These are phyloP conservation scores for Nymphalis io DNA, from an alignment of 1,140 invertebrate genomes.

Conservation along the genomic window DNA sequence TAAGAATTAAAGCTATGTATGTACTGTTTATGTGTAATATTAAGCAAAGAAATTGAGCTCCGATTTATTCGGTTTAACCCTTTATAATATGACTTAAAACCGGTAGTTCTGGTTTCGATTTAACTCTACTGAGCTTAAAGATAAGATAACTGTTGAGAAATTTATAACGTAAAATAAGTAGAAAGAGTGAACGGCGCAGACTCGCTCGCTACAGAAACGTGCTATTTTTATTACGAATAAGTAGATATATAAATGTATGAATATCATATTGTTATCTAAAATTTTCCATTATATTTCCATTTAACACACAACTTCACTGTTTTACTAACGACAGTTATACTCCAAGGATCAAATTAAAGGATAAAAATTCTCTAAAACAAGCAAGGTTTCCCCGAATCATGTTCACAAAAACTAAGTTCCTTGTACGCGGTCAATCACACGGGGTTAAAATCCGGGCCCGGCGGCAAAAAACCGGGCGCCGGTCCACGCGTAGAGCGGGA, in stretches of 20 bases:
- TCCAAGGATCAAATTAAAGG: background rate
- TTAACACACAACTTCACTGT: background rate
- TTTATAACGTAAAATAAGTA: slow-evolving; percentile 20
- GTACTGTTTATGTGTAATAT: slow-evolving; percentile 7
- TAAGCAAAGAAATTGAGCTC: slow-evolving; percentile 17
- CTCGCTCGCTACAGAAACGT: background rate
- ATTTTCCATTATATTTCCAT: background rate
- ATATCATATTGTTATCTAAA: background rate
- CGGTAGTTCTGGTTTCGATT: slow-evolving; percentile 32
- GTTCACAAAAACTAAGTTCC: slow-evolving; percentile 24
- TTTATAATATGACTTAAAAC: slow-evolving; percentile 19
- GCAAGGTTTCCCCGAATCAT: slow-evolving; percentile 5
- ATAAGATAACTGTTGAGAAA: slow-evolving; percentile 24
- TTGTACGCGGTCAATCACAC: slow-evolving; percentile 43
- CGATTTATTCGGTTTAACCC: slow-evolving; percentile 25
- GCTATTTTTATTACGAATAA: background rate
- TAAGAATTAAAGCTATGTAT: background rate
- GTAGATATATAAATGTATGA: background rate
- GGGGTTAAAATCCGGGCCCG: slow-evolving; percentile 39
- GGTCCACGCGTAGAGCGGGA: slow-evolving; percentile 46
- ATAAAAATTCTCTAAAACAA: slow-evolving; percentile 17
- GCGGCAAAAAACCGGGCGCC: slow-evolving; percentile 37
- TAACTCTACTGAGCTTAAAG: slow-evolving; percentile 22
- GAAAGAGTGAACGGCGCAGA: slow-evolving; percentile 3
- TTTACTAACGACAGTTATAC: slow-evolving; percentile 7